These are phyloP conservation scores for Ianthella basta DNA, from an alignment of 37 sponge, comb jelly and placozoan species.

Conservation along the genomic window DNA sequence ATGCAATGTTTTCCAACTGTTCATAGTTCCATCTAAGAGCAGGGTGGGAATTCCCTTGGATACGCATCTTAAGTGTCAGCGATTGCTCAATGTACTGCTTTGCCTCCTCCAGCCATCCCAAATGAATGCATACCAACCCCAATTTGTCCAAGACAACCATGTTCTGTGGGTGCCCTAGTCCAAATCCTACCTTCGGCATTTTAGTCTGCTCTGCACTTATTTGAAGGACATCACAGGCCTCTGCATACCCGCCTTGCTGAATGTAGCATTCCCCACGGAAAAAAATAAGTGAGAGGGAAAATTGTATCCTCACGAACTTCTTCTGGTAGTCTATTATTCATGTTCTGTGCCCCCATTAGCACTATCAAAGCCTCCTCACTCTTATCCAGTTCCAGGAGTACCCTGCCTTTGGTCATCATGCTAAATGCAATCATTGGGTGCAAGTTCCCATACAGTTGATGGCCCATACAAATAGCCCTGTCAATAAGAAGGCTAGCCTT, in stretches of 20 bases:
- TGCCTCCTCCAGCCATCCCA: not conserved
- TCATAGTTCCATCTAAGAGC: not conserved
- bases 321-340: not conserved
- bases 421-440: conserved; percentile 6
- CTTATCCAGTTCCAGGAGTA: not conserved
- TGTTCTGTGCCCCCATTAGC: not conserved
- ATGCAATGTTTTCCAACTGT: not conserved
- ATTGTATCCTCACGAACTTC: not conserved
- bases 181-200: not conserved
- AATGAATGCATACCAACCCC: not conserved
- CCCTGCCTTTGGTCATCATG: not conserved
- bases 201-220: not conserved
- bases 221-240: not conserved
- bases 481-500: not conserved
- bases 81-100: not conserved
- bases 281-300: not conserved
- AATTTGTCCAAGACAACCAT: not conserved
- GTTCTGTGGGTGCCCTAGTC: conserved; percentile 13
- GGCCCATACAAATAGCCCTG: not conserved
- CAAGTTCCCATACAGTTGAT: not conserved
- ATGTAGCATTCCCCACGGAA: not conserved
- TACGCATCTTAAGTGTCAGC: not conserved
- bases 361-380: not conserved
- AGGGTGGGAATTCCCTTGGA: not conserved
- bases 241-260: not conserved